Percentiles rank a stretch among this genome's conserved stretches.
Evolutionary conservation across 2,797 vertebrate species (phyloP).

Genomic region (Sebastolobus altivelis): DNA sequence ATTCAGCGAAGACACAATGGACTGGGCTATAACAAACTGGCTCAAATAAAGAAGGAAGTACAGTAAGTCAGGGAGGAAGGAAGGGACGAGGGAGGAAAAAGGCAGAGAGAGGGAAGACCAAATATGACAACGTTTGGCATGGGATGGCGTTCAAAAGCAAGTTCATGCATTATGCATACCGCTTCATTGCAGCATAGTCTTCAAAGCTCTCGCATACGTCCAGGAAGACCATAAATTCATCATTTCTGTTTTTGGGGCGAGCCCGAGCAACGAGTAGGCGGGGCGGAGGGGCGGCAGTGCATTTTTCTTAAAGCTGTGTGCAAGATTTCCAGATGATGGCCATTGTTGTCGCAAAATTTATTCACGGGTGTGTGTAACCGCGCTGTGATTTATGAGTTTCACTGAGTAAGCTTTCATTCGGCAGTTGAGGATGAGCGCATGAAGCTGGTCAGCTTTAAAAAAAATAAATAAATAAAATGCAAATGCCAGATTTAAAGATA

Average conservation of each 20-base stretch:
- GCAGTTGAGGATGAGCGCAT: conserved; percentile 6
- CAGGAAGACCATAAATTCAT: conserved; percentile 65
- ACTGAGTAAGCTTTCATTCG: conserved; percentile 27
- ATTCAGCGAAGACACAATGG: conserved; percentile 45
- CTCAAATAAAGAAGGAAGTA: conserved; percentile 14
- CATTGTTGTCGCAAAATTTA: conserved; percentile 47
- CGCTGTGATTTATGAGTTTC: conserved; percentile 51
- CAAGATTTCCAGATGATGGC: conserved; percentile 51
- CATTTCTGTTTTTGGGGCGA: conserved; percentile 53
- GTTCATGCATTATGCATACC: conserved; percentile 77
- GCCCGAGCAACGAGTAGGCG: conserved; percentile 41
- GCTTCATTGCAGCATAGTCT: conserved; percentile 70
- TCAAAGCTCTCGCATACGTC: conserved; percentile 65
- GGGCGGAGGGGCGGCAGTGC: conserved; percentile 20
- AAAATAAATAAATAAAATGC: neutral
- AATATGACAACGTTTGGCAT: conserved; percentile 62
- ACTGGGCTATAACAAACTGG: conserved; percentile 22
- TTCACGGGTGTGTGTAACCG: conserved; percentile 42
- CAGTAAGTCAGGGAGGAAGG: conserved; percentile 17
- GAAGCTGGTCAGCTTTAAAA: conserved; percentile 6
- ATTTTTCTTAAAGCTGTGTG: conserved; percentile 52
- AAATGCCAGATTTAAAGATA: conserved; percentile 17
- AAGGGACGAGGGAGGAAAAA: conserved; percentile 5
- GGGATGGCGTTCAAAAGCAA: conserved; percentile 50
- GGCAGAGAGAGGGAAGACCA: conserved; percentile 37